Evolutionary conservation across 2,888 invertebrate genomes (phyloP), one percentile per base, ranked within the genome.

Genomic region (Xanthorhoe designata): DNA sequence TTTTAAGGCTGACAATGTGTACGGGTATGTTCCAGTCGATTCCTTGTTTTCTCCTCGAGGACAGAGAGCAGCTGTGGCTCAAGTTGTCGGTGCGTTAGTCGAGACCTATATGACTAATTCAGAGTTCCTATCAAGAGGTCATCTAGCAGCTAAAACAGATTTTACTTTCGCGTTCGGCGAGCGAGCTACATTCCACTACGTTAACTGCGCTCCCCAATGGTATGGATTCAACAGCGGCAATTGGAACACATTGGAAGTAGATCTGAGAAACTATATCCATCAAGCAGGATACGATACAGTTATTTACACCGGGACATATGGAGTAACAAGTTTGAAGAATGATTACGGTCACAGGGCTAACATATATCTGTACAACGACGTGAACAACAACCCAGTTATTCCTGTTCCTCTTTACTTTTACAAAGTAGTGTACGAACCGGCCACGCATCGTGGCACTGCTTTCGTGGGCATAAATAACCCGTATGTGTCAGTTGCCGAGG

Each of bases 121-220:
- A 0, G 78, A 87, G 70, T 81, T 92, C 3, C 83, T 96, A 7
- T 90, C 95, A 0, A 91, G 95, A 68, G 96, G 96, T 1, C 96
- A 96, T 83, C 84, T 96, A 61, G 91, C 94, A 0, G 95, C 96
- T 5, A 96, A 95, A 82, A 94, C 94, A 0, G 96, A 96, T 80
- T 96, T 95, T 65, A 89, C 94, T 0, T 95, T 94, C 66, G 95
- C 94, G 0, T 88, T 94, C 53, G 93, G 94, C 51, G 95, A 96
- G 75, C 87, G 92, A 8, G 91, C 95, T 0, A 95, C 96, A 0
- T 96, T 96, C 75, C 95, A 95, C 78, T 96, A 95, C 69, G 85
- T 95, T 0, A 96, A 96, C 78, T 94, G 94, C 1, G 95, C 95
- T 0, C 96, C 96, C 0, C 96, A 96, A 68, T 96, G 96, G 96